phyloP scores from a whole-genome alignment of 2,888 invertebrate genomes.

The Cosmorhoe ocellata region DNA sequence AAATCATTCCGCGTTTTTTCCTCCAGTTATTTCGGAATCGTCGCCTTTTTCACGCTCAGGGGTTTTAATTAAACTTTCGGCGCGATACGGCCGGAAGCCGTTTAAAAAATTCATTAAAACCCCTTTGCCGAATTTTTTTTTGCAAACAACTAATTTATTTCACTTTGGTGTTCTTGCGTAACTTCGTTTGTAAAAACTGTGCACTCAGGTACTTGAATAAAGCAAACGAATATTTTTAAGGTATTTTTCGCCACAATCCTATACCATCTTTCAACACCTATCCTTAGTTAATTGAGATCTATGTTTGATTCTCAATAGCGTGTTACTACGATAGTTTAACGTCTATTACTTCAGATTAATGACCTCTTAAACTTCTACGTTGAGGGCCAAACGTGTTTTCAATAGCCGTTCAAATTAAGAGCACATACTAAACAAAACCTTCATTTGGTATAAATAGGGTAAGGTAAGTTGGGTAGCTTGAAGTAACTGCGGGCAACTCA shows the following conservation, averaged over 20 bases:
- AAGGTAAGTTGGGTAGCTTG: conserved; percentile 3
- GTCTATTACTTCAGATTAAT: conserved; percentile 48
- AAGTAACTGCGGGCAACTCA: conserved; percentile 43
- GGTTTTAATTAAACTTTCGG: conserved; percentile 71
- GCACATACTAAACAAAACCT: conserved; percentile 56
- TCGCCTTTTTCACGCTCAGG: conserved; percentile 58
- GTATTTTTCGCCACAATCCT: too few relatives aligned
- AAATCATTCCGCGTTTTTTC: conserved; percentile 45
- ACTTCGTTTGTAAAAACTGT: conserved; percentile 17
- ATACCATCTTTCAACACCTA: too few relatives aligned
- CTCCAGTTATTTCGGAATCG: conserved; percentile 59
- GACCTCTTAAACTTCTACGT: conserved; percentile 54
- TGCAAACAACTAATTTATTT: conserved; percentile 51
- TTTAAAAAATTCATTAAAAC: conserved; percentile 68
- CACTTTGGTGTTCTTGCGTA: conserved; percentile 26
- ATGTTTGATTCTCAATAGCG: background rate
- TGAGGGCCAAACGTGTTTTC: conserved; percentile 61
- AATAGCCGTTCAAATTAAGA: conserved; percentile 38
- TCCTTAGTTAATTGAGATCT: conserved; percentile 4
- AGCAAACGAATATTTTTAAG: too few relatives aligned
- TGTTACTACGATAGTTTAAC: conserved; percentile 9
- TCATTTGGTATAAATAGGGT: conserved; percentile 52
- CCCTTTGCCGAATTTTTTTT: conserved; percentile 50
- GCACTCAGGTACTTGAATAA: too few relatives aligned
- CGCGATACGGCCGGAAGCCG: conserved; percentile 48